Evolutionary conservation across 2,888 invertebrate genomes (phyloP).

Genomic region (Gymnosoma rotundatum): DNA sequence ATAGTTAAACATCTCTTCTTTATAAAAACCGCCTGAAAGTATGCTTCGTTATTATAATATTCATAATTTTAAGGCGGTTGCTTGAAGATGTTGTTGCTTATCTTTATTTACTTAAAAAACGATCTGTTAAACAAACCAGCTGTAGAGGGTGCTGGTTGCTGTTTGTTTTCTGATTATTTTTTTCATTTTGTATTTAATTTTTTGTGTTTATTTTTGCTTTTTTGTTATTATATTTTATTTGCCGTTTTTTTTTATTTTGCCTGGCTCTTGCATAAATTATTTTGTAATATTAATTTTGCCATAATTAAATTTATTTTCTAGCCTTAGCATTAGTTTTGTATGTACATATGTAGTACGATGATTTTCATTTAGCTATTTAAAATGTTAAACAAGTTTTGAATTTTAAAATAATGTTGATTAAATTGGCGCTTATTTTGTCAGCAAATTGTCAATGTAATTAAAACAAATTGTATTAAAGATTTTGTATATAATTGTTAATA

Average conservation of each 20-base stretch:
- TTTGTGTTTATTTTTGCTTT: not conserved
- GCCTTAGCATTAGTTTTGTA: slow-evolving; percentile 30
- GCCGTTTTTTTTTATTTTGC: too few species aligned
- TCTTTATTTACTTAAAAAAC: slow-evolving; percentile 19
- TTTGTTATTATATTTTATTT: not conserved
- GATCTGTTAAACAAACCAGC: slow-evolving; percentile 39
- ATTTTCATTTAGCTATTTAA: slow-evolving; percentile 48
- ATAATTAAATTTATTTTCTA: slow-evolving; percentile 63
- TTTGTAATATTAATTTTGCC: slow-evolving; percentile 39
- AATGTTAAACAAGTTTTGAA: slow-evolving; percentile 67
- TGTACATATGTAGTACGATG: not conserved
- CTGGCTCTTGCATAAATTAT: slow-evolving; percentile 55
- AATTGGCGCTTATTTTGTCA: slow-evolving; percentile 69
- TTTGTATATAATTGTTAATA: slow-evolving; percentile 37
- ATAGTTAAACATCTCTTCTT: slow-evolving; percentile 49
- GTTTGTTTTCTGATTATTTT: not conserved
- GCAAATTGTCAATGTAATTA: slow-evolving; percentile 68
- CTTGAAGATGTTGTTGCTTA: slow-evolving; percentile 37
- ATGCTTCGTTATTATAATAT: slow-evolving; percentile 58
- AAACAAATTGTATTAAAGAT: slow-evolving; percentile 49
- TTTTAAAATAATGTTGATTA: slow-evolving; percentile 57
- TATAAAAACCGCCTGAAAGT: slow-evolving; percentile 61
- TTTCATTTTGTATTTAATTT: not conserved
- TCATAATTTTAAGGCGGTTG: slow-evolving; percentile 53
- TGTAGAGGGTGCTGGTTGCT: slow-evolving; percentile 59